phyloP scores from a whole-genome alignment of 2,888 invertebrate genomes.

The Habroteleia sp. region DNA sequence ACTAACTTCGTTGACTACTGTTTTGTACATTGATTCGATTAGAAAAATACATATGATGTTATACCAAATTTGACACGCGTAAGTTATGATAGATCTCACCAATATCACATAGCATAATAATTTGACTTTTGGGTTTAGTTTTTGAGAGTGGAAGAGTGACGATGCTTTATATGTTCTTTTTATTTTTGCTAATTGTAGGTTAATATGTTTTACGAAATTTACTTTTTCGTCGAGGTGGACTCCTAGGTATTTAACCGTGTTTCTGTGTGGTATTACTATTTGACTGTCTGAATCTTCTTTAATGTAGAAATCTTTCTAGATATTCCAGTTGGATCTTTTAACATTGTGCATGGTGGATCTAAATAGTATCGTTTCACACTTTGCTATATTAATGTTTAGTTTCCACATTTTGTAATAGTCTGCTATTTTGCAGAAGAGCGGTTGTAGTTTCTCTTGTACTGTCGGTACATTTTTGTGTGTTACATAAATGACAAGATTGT shows the following conservation, averaged over 20 bases:
- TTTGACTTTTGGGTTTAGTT: constrained; percentile 4
- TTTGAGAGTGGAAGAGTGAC: no score
- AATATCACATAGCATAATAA: neutral
- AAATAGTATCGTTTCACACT: constrained; percentile 62
- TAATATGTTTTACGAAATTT: constrained; percentile 1
- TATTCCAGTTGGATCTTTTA: neutral
- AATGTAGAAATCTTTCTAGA: constrained; percentile 23
- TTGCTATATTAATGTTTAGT: constrained; percentile 48
- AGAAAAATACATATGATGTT: no score
- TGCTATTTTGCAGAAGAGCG: no score
- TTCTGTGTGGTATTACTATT: neutral
- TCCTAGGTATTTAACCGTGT: no score
- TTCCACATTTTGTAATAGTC: constrained; percentile 56
- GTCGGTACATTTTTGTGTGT: neutral
- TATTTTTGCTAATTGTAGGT: neutral
- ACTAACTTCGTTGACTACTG: no score
- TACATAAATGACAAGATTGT: neutral
- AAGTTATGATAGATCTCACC: constrained; percentile 47
- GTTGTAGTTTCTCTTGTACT: neutral
- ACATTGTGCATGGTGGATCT: constrained; percentile 25
- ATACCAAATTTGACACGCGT: constrained; percentile 45
- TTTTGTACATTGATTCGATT: no score
- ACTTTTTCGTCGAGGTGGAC: no score
- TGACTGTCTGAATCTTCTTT: neutral
- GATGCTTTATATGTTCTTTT: neutral